phyloP scores from a whole-genome alignment of 2,797 vertebrate species.

The Apodemus agrarius region DNA sequence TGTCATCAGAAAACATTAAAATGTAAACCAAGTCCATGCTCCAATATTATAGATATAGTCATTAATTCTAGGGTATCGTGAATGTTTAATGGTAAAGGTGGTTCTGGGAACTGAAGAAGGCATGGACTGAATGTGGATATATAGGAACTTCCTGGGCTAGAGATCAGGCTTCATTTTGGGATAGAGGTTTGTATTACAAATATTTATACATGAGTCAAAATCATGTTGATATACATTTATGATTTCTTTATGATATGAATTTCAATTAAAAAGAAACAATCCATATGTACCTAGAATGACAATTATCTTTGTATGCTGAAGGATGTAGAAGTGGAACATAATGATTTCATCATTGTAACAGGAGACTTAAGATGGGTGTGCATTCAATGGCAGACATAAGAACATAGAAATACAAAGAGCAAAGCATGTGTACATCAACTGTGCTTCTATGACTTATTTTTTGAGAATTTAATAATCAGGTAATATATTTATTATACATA shows the following conservation, averaged over 20 bases:
- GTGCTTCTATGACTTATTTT: background rate
- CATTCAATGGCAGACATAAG: background rate
- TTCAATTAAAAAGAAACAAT: background rate
- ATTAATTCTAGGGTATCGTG: background rate
- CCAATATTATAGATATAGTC: background rate
- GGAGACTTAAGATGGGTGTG: no score
- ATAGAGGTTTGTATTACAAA: background rate
- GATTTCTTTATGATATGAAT: background rate
- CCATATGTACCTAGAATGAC: background rate
- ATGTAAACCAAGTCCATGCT: accelerated
- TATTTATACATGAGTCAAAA: background rate
- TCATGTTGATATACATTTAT: background rate
- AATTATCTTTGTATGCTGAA: background rate
- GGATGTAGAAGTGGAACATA: background rate
- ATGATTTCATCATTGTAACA: background rate
- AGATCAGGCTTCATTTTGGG: background rate
- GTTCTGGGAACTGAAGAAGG: accelerated
- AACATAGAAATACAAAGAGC: background rate
- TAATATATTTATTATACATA: background rate
- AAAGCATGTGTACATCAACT: background rate
- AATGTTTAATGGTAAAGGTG: background rate
- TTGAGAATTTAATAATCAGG: background rate
- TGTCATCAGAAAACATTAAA: background rate
- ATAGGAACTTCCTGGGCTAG: background rate
- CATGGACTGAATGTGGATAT: background rate